Percentiles rank a stretch among this genome's conserved stretches.
phyloP scores from a whole-genome alignment of 2,888 invertebrate species.

The Cephus sareptanus region DNA sequence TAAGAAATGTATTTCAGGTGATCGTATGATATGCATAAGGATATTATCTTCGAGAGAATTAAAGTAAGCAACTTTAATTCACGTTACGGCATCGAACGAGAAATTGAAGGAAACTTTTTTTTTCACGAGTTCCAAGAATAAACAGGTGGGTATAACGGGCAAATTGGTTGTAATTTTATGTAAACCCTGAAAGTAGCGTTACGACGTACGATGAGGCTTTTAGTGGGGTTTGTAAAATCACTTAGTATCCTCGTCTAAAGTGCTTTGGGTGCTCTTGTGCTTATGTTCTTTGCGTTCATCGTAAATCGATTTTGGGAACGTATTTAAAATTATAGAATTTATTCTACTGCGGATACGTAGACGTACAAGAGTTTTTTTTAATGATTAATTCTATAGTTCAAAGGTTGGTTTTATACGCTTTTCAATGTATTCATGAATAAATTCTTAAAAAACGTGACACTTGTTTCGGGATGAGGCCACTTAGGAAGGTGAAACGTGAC shows the following conservation, averaged over 20 bases:
- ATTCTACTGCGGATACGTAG: not conserved
- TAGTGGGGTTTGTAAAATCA: slow-evolving; percentile 13
- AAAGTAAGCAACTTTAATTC: not conserved
- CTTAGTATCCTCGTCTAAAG: slow-evolving; percentile 12
- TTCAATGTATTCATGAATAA: not conserved
- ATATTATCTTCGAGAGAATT: not conserved
- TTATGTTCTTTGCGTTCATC: not conserved
- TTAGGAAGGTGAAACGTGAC: not conserved
- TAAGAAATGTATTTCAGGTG: not conserved
- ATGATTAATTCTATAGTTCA: not conserved
- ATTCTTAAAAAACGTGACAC: not conserved
- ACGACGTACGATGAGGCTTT: not conserved
- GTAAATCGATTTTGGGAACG: not conserved
- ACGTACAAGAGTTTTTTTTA: not conserved
- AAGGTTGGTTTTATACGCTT: not conserved
- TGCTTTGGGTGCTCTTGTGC: not conserved
- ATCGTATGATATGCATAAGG: not conserved
- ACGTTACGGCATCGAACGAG: not conserved
- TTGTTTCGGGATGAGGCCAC: not conserved
- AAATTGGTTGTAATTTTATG: not conserved
- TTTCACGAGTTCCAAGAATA: not conserved
- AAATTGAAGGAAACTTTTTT: not conserved
- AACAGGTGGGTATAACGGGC: not conserved
- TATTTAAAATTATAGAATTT: not conserved
- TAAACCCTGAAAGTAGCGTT: slow-evolving; percentile 6